phyloP scores from a whole-genome alignment of 2,888 invertebrate genomes.

The Fragum sueziense region DNA sequence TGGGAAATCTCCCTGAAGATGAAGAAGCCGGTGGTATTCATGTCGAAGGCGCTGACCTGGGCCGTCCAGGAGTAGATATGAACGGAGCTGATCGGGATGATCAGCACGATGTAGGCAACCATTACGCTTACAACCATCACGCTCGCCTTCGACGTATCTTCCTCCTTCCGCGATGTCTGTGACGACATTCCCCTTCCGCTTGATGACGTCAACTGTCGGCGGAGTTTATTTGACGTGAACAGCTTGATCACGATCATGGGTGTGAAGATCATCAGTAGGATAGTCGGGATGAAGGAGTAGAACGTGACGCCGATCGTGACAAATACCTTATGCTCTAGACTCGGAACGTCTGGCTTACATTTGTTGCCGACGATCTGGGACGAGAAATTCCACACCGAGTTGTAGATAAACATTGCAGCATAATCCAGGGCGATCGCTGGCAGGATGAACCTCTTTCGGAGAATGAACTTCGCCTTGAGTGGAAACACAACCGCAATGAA shows the following conservation, averaged over 20 bases:
- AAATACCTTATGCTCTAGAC: conserved; percentile 40
- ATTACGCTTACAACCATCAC: conserved; percentile 67
- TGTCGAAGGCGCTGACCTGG: conserved; percentile 63
- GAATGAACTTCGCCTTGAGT: conserved; percentile 59
- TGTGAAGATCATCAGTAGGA: conserved; percentile 60
- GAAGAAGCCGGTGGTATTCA: conserved; percentile 53
- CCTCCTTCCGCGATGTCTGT: not conserved
- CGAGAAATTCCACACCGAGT: conserved; percentile 62
- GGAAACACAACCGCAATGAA: conserved; percentile 68
- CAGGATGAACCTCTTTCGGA: conserved; percentile 51
- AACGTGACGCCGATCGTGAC: conserved; percentile 57
- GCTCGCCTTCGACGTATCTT: conserved; percentile 54
- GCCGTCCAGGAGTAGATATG: conserved; percentile 61
- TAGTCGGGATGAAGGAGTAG: conserved; percentile 64
- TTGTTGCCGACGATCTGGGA: conserved; percentile 54
- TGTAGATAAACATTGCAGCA: conserved; percentile 55
- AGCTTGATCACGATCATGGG: conserved; percentile 58
- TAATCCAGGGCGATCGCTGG: conserved; percentile 49
- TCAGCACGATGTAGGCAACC: conserved; percentile 66
- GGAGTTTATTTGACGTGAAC: conserved; percentile 23
- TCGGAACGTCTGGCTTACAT: conserved; percentile 56
- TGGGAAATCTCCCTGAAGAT: conserved; percentile 66
- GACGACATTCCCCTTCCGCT: not conserved
- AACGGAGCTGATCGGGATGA: conserved; percentile 66
- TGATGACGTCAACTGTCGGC: conserved; percentile 22